These are phyloP conservation scores for Apis laboriosa DNA, from an alignment of 1,140 invertebrate species.

Conservation along the genomic window DNA sequence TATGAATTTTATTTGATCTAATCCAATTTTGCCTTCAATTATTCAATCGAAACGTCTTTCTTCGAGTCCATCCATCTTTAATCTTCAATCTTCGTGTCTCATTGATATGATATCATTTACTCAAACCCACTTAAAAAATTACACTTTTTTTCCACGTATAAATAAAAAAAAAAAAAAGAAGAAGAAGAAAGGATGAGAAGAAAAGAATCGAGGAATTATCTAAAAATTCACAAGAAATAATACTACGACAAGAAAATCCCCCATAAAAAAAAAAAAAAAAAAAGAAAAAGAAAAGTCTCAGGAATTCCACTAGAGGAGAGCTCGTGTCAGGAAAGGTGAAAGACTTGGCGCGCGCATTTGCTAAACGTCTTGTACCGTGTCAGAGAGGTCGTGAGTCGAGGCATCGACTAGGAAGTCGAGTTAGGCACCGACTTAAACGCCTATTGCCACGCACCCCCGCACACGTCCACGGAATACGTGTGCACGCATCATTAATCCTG, in stretches of 20 bases:
- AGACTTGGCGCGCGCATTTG: constrained; percentile 28
- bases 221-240: background rate
- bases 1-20: no score
- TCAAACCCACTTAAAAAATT: no score
- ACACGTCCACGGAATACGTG: constrained; percentile 20
- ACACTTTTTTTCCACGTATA: no score
- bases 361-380: constrained; percentile 18
- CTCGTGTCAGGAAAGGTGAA: constrained; percentile 5
- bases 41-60: no score
- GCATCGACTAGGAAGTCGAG: constrained; percentile 55
- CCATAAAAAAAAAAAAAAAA: background rate
- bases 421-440: constrained; percentile 47
- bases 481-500: constrained; percentile 56
- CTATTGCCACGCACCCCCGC: constrained; percentile 36
- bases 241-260: background rate
- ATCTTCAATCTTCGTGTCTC: no score
- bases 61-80: no score
- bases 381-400: constrained; percentile 20
- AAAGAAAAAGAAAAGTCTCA: background rate
- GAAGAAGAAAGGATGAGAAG: background rate
- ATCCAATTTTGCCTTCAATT: no score
- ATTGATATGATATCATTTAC: no score
- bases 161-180: background rate
- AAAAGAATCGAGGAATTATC: background rate
- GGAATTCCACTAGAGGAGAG: background rate